These are phyloP conservation scores for Planiliza haematocheilus DNA, from an alignment of 2,113 vertebrate species.

Conservation along the genomic window DNA sequence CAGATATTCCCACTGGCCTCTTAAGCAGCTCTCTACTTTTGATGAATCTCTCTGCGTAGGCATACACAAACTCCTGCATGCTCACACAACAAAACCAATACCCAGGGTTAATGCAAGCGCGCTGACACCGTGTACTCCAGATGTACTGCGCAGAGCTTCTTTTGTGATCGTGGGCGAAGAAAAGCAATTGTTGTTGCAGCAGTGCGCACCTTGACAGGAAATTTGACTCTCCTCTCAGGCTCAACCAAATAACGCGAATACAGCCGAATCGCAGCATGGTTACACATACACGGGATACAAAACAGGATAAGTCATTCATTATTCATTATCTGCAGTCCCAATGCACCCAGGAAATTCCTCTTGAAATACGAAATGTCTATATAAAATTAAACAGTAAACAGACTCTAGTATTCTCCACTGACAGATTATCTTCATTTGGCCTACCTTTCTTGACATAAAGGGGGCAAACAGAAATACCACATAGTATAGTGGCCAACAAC, in stretches of 20 bases:
- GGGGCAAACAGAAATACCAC: not conserved
- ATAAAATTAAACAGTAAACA: constrained; percentile 30
- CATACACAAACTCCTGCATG: constrained; percentile 59
- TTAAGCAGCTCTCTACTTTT: constrained; percentile 74
- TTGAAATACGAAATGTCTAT: constrained; percentile 29
- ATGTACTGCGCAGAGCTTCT: constrained; percentile 45
- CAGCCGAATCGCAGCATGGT: constrained; percentile 32
- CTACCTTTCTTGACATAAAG: not conserved
- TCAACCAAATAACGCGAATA: constrained; percentile 42
- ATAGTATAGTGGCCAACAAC: not conserved
- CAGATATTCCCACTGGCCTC: constrained; percentile 79
- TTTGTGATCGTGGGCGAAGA: constrained; percentile 37
- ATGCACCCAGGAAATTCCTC: constrained; percentile 26
- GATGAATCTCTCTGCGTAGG: constrained; percentile 73
- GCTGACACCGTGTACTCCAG: constrained; percentile 49
- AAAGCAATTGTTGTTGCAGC: constrained; percentile 44
- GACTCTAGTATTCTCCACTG: constrained; percentile 18
- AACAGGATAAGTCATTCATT: constrained; percentile 42
- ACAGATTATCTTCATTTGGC: not conserved
- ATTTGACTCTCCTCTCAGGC: constrained; percentile 54
- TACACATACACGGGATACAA: not conserved
- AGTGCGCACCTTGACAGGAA: constrained; percentile 48
- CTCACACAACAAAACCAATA: constrained; percentile 67
- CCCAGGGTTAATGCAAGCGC: constrained; percentile 69
- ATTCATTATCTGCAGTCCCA: constrained; percentile 45